Evolutionary conservation across 2,797 vertebrate species (phyloP).

Genomic region (Manis crassicaudata): DNA sequence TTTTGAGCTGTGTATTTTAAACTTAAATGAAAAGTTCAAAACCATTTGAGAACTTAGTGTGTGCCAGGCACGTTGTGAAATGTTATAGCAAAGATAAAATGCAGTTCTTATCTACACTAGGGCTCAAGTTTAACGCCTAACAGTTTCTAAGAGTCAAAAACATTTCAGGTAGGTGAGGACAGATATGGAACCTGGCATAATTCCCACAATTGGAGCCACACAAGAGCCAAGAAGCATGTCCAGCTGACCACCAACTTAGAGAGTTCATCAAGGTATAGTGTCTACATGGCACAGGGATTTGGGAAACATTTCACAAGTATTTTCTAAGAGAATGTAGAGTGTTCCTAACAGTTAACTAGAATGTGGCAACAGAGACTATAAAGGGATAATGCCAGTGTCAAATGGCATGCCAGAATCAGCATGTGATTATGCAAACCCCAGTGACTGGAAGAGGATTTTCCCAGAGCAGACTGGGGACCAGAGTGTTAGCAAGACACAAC

Average conservation of each 20-base stretch:
- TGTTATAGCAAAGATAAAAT: neutral
- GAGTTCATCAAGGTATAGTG: neutral
- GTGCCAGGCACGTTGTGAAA: neutral
- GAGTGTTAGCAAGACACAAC: neutral
- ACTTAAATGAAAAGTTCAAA: neutral
- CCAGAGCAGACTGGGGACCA: neutral
- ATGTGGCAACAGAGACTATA: neutral
- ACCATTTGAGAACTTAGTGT: neutral
- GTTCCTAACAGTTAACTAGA: neutral
- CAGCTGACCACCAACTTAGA: neutral
- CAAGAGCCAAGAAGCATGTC: neutral
- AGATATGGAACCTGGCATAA: neutral
- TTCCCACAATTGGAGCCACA: neutral
- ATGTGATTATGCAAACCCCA: neutral
- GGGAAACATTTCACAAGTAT: neutral
- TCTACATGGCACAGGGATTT: neutral
- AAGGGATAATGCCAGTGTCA: neutral
- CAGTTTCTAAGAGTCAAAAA: neutral
- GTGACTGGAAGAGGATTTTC: neutral
- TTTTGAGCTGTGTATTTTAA: neutral
- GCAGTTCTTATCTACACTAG: neutral
- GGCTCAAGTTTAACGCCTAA: neutral
- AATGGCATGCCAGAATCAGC: neutral
- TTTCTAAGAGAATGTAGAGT: neutral
- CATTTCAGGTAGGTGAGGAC: neutral